Evolutionary conservation across 1,140 invertebrate genomes (phyloP).

Genomic region (Brachionus koreanus): DNA sequence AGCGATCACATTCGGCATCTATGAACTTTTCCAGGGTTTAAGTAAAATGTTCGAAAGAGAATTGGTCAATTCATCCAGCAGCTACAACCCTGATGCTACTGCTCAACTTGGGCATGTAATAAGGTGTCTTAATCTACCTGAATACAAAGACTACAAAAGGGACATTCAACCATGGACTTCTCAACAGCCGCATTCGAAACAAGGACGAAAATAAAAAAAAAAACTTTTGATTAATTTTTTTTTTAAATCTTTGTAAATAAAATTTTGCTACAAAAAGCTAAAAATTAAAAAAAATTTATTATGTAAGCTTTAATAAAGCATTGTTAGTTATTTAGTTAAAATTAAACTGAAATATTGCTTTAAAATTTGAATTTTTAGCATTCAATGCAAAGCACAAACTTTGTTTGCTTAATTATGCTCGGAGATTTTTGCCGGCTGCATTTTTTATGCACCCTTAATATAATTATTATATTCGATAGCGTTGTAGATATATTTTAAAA

Average conservation of each 20-base stretch:
- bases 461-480: slow-evolving; percentile 37
- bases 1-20: slow-evolving; percentile 1
- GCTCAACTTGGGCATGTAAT: slow-evolving; percentile 27
- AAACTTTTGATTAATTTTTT: background rate
- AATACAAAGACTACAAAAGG: slow-evolving; percentile 23
- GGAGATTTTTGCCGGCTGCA: background rate
- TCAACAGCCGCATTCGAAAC: background rate
- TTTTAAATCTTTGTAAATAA: background rate
- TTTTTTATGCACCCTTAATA: slow-evolving; percentile 12
- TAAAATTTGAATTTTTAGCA: background rate
- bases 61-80: background rate
- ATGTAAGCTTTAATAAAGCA: background rate
- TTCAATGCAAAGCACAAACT: background rate
- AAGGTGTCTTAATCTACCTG: slow-evolving; percentile 4
- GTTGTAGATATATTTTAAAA: slow-evolving; percentile 15
- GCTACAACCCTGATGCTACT: background rate
- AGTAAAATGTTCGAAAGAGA: slow-evolving; percentile 39
- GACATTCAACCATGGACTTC: slow-evolving; percentile 40
- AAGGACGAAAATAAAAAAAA: background rate
- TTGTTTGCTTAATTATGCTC: background rate
- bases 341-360: background rate
- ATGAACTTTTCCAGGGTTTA: slow-evolving; percentile 15
- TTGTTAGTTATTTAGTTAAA: background rate
- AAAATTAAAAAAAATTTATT: background rate
- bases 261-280: background rate